Evolutionary conservation across 37 sponge, comb jelly and placozoan genomes (phyloP).

Genomic region (Sycon ciliatum): DNA sequence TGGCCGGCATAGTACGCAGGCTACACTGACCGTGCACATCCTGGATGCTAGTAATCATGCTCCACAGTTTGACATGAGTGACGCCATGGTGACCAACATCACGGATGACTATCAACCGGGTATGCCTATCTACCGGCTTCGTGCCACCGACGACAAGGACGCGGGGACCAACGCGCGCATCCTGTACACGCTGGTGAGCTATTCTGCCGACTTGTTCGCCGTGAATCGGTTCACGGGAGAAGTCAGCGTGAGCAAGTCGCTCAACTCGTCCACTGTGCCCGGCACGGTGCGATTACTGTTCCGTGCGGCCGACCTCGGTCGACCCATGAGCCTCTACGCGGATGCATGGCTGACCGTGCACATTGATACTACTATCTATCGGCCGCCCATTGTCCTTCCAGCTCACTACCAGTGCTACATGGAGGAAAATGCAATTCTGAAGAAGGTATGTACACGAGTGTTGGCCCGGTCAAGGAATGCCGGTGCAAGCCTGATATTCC

Average conservation of each 20-base stretch:
- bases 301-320: conserved; percentile 14
- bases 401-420: too few species aligned
- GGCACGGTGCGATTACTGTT: conserved; percentile 39
- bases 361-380: conserved; percentile 25
- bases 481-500: conserved; percentile 44
- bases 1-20: too few species aligned
- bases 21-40: conserved; percentile 41
- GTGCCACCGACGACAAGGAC: conserved; percentile 33
- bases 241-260: conserved; percentile 16
- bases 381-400: conserved; percentile 11
- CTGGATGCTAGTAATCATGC: conserved; percentile 30
- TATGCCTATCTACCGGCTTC: conserved; percentile 35
- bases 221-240: conserved; percentile 40
- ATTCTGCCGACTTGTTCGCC: conserved; percentile 29
- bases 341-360: too few species aligned
- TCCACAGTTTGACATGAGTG: conserved; percentile 47
- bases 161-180: not conserved
- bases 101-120: conserved; percentile 24
- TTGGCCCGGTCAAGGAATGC: conserved; percentile 50
- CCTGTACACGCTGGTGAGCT: conserved; percentile 36
- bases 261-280: conserved; percentile 53
- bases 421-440: conserved; percentile 27
- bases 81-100: too few species aligned
- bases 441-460: conserved; percentile 16
- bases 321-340: conserved; percentile 37